Percentiles rank a stretch among this genome's conserved stretches.
phyloP scores from a whole-genome alignment of 2,888 invertebrate genomes.

The Galerucella pusilla region DNA sequence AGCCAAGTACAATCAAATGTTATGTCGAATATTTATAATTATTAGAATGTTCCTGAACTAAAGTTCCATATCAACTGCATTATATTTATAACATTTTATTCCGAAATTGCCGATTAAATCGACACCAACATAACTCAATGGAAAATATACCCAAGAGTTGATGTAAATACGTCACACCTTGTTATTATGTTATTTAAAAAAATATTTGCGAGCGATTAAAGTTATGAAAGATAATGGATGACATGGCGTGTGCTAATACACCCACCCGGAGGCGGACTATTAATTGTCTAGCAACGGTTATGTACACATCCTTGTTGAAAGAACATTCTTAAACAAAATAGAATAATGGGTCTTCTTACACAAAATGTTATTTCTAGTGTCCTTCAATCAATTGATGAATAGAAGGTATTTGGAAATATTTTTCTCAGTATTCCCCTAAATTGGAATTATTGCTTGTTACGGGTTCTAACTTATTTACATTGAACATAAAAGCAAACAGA shows the following conservation, averaged over 20 bases:
- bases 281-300: background rate
- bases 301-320: background rate
- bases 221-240: conserved; percentile 44
- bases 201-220: conserved; percentile 39
- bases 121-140: conserved; percentile 40
- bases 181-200: conserved; percentile 47
- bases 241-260: conserved; percentile 32
- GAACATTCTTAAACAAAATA: background rate
- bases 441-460: too few species aligned
- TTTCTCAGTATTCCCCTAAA: too few species aligned
- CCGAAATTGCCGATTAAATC: conserved; percentile 36
- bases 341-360: background rate
- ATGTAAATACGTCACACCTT: conserved; percentile 49
- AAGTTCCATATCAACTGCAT: conserved; percentile 17
- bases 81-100: conserved; percentile 22
- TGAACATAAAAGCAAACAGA: too few species aligned
- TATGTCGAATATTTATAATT: background rate
- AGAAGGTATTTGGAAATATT: too few species aligned
- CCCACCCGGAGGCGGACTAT: conserved; percentile 1
- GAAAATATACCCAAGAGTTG: conserved; percentile 40
- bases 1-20: background rate
- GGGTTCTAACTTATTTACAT: too few species aligned
- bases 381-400: too few species aligned
- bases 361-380: too few species aligned
- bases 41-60: background rate